Conservation (phyloP, 2,113 vertebrate genomes). For the Bubo blakistoni region DNA sequence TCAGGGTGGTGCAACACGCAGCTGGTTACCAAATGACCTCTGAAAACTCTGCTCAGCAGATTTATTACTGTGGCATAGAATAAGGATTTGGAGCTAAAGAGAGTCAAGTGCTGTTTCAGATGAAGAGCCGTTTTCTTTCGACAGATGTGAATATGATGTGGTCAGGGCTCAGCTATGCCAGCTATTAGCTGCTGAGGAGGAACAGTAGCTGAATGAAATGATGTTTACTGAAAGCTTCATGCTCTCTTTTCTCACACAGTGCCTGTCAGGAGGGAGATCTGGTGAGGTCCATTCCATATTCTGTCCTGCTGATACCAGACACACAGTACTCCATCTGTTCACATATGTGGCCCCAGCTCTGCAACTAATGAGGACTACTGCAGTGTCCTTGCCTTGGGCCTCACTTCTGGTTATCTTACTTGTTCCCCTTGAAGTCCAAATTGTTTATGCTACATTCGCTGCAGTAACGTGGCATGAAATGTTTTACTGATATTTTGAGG, state of each 20-base stretch:
- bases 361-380: rapidly evolving
- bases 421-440: not conserved
- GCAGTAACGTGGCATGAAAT: not conserved
- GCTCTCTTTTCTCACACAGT: not conserved
- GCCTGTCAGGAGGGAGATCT: not conserved
- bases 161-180: not conserved
- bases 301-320: rapidly evolving
- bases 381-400: not conserved
- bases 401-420: not conserved
- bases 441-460: not conserved
- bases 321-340: not conserved
- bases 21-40: not conserved
- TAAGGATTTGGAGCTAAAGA: not conserved
- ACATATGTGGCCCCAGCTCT: not conserved
- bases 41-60: not conserved
- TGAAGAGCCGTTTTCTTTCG: not conserved
- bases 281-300: no score
- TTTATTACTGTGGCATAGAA: not conserved
- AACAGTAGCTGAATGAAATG: not conserved
- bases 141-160: not conserved
- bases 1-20: not conserved
- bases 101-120: not conserved
- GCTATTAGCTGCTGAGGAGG: not conserved
- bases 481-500: not conserved
- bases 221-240: rapidly evolving